Percentiles rank a stretch among this genome's conserved stretches.
Evolutionary conservation across 2,113 vertebrate species (phyloP).

Genomic region (Paramormyrops kingsleyae): DNA sequence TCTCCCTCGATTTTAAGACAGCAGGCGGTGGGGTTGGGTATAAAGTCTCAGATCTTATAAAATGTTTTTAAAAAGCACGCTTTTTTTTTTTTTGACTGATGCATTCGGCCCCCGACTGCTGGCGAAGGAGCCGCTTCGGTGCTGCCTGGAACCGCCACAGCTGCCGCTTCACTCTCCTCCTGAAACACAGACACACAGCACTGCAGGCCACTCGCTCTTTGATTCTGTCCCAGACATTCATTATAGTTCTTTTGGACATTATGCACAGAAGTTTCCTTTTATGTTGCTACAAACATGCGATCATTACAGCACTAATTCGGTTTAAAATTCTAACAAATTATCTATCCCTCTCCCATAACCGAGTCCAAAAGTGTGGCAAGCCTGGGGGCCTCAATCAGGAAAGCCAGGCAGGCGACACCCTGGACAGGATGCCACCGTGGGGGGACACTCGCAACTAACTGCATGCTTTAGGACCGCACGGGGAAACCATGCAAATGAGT

Average conservation of each 20-base stretch:
- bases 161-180: not conserved
- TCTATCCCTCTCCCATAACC: not conserved
- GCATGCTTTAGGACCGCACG: not conserved
- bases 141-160: constrained; percentile 22
- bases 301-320: not conserved
- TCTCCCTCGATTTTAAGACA: not conserved
- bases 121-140: constrained; percentile 14
- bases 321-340: not conserved
- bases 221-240: not conserved
- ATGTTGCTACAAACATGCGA: not conserved
- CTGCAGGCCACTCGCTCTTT: not conserved
- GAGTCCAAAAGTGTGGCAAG: not conserved
- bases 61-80: not conserved
- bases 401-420: not conserved
- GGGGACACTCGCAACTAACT: not conserved
- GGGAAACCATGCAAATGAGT: not conserved
- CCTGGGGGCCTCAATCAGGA: not conserved
- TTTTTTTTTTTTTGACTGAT: not conserved
- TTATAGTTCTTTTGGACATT: not conserved
- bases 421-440: not conserved
- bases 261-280: not conserved
- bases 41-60: constrained; percentile 5
- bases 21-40: not conserved
- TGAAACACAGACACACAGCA: constrained; percentile 3
- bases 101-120: not conserved